Evolutionary conservation across 2,797 vertebrate genomes (phyloP).

Genomic region (Diceros bicornis): DNA sequence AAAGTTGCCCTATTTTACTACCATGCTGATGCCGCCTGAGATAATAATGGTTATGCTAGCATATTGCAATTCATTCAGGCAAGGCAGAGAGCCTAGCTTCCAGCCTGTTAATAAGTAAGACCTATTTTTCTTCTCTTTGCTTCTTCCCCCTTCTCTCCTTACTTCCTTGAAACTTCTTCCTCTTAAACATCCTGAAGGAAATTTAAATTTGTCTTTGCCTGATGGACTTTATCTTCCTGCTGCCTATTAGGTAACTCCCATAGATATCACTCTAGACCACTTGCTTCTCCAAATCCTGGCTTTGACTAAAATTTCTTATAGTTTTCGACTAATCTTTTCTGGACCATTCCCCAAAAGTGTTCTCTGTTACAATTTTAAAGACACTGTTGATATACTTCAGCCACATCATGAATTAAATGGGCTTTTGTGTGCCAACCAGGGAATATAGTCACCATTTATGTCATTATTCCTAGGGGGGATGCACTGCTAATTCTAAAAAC

Average conservation of each 20-base stretch:
- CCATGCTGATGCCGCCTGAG: not conserved
- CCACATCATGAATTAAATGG: not conserved
- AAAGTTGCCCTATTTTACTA: not conserved
- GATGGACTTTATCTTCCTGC: not conserved
- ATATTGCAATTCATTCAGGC: constrained; percentile 16
- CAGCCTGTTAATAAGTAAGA: not conserved
- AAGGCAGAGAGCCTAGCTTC: not conserved
- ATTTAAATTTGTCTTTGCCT: constrained; percentile 1
- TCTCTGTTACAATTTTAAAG: not conserved
- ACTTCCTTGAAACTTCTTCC: not conserved
- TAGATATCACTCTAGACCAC: not conserved
- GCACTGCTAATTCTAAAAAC: not conserved
- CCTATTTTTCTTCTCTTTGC: not conserved
- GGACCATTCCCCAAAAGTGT: not conserved
- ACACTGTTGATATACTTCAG: not conserved
- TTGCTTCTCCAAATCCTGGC: not conserved
- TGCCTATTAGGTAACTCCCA: not conserved
- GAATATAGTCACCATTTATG: not conserved
- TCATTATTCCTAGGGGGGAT: not conserved
- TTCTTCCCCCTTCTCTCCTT: not conserved
- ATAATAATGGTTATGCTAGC: not conserved
- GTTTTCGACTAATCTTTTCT: not conserved
- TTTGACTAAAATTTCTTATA: constrained; percentile 17
- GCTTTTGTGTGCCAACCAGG: not conserved
- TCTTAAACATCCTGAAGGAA: not conserved